Base-by-base conservation (phyloP, 2,797 vertebrate species). In the Syncerus caffer region DNA sequence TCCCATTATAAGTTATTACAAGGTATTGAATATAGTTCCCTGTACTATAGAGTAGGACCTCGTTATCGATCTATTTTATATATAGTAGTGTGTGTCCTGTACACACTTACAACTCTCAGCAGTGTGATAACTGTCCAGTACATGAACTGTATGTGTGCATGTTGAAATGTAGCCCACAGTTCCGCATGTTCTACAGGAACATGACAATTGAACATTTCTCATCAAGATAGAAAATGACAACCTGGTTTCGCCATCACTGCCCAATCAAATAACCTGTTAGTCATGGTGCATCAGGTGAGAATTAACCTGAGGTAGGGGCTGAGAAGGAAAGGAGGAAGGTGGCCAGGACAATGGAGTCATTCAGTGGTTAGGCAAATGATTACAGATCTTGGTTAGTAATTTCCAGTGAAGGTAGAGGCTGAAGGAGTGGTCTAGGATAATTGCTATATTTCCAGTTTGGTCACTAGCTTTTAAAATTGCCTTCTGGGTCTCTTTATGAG, bases 391-490 rank as follows among this genome's bases (percentile, higher is more conserved):
- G 6, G 23, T 80, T 38, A 82, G 50, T 50, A 79, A 71, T 76
- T 87, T 85, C 50, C 64, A 23, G 67, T 89, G 60, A 89, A 71
- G 38, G 34, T n/a, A 82, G 71, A 7, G 38, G 53, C 34, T 64
- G 27, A 85, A 17, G 16, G 31, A 78, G 29, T 86, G n/a, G 14
- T 79, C 27, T 21, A 64, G 34, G 57, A 38, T 64, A 38, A 51
- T 86, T 82, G 42, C 51, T 91, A 0, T 82, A 74, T 89, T 85
- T 89, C 47, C 50, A 55, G 31, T 8, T 50, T 96, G 58, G 9
- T 94, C 84, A 51, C n/a, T 90, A 78, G 93, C 57, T 88, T 97
- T 83, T 64, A 62, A 92, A 67, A 96, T 93, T 55, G 62, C 42
- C 58, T 96, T 84, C 51, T 34, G 45, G 95, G 53, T 85, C 10